These are phyloP conservation scores for Coreoperca whiteheadi DNA, from an alignment of 2,113 vertebrate genomes.

Conservation along the genomic window DNA sequence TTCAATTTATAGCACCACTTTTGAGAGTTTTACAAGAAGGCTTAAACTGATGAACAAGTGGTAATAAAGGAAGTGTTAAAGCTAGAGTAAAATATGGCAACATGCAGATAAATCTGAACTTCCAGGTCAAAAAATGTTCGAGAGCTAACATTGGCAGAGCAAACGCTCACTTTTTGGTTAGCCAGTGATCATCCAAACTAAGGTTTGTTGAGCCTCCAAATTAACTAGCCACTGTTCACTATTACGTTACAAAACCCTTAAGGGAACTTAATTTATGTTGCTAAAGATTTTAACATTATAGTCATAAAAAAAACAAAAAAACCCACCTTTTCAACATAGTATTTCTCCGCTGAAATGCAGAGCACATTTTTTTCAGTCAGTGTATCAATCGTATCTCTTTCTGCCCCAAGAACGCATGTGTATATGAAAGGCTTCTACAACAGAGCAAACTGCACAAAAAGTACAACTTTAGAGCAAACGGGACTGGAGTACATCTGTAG, in stretches of 20 bases:
- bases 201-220: not conserved
- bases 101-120: too few relatives aligned
- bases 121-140: too few relatives aligned
- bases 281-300: not conserved
- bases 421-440: not conserved
- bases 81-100: too few relatives aligned
- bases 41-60: not conserved
- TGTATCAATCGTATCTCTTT: not conserved
- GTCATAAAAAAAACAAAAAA: too few relatives aligned
- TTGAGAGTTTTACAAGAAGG: too few relatives aligned
- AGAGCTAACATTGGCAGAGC: too few relatives aligned
- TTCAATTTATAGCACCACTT: not conserved
- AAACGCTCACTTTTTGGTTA: too few relatives aligned
- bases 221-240: not conserved
- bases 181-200: not conserved
- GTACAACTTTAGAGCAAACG: not conserved
- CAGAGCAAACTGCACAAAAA: not conserved
- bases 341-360: not conserved
- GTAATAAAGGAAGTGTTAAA: too few relatives aligned
- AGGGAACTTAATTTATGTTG: not conserved
- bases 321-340: not conserved
- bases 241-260: not conserved
- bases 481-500: not conserved
- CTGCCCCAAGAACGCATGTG: not conserved
- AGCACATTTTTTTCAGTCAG: not conserved